Conservation (phyloP, 2,888 invertebrate genomes). For the Empis livida region DNA sequence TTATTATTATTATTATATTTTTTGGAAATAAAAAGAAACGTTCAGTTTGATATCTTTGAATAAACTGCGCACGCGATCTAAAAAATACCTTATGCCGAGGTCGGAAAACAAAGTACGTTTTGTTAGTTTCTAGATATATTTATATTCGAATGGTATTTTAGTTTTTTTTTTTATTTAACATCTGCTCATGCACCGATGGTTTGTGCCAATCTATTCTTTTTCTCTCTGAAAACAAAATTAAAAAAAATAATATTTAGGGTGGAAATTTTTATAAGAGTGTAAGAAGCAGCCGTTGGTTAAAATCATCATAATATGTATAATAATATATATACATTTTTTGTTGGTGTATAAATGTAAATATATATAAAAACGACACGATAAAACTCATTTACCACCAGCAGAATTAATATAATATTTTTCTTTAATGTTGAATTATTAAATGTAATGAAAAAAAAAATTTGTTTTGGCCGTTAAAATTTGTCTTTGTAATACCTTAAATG, state of each 20-base stretch:
- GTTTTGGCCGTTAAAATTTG: no score
- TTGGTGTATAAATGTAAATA: no score
- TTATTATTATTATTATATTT: background rate
- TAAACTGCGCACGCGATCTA: background rate
- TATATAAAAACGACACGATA: no score
- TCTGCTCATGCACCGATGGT: conserved; percentile 1
- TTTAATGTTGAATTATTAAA: no score
- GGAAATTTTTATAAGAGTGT: background rate
- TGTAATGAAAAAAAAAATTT: no score
- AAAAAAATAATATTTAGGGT: background rate
- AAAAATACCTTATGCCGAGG: background rate
- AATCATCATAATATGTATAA: no score
- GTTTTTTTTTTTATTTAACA: background rate
- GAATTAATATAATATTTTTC: no score
- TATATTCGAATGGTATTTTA: background rate
- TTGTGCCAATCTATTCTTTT: background rate
- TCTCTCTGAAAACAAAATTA: background rate
- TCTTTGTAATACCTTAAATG: no score
- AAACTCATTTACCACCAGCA: no score
- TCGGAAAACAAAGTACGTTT: background rate
- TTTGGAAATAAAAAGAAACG: background rate
- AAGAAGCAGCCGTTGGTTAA: no score
- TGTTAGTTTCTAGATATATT: background rate
- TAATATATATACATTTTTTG: no score
- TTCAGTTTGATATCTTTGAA: background rate